A percentile compares a stretch with the other conserved stretches of the same genome.
Conservation (phyloP, 2,113 vertebrate species). For the Bufo gargarizans region DNA sequence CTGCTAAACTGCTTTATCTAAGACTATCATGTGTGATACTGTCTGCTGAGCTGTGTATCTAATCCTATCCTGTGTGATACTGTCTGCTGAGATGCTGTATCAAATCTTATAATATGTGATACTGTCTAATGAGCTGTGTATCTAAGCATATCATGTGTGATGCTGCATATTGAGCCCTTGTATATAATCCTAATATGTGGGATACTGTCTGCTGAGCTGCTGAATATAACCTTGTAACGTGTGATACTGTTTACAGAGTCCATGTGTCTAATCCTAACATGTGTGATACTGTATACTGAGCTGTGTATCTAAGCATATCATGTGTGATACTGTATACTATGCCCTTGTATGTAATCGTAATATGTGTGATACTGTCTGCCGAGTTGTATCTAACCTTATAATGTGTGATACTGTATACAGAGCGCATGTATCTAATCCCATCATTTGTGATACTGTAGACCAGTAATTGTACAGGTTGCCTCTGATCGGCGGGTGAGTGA, state of each 20-base stretch:
- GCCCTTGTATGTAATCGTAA: no score
- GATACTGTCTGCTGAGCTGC: neutral
- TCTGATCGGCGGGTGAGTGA: neutral
- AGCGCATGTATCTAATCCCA: neutral
- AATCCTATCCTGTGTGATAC: no score
- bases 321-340: neutral
- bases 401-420: neutral
- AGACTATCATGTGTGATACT: neutral
- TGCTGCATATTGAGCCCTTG: neutral
- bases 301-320: neutral
- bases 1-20: neutral
- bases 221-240: neutral
- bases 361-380: neutral
- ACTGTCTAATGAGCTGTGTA: no score
- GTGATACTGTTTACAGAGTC: neutral
- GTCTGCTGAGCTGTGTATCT: no score
- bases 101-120: no score
- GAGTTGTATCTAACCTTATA: neutral
- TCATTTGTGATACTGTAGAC: neutral
- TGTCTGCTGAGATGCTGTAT: neutral
- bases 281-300: neutral
- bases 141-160: neutral
- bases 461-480: no score
- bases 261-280: neutral
- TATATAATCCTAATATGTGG: neutral